A percentile compares a stretch with the other conserved stretches of the same genome.
Conservation (phyloP, 2,113 vertebrate genomes). For the Acrocephalus arundinaceus region DNA sequence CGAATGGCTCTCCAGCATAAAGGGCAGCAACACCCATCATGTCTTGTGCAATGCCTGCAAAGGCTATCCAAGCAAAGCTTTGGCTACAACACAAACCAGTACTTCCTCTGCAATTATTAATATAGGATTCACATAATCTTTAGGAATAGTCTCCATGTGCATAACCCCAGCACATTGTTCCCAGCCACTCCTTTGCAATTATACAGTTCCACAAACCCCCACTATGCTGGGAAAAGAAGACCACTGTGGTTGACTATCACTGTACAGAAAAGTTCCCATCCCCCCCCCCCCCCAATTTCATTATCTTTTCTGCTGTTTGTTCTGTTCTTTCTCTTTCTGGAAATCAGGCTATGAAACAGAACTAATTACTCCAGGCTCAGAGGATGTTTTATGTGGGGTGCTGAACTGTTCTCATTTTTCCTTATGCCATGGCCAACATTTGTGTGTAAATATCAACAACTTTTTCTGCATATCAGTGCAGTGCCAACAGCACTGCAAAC, state of each 20-base stretch:
- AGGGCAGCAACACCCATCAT: not conserved
- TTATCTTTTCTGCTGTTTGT: conserved; percentile 12
- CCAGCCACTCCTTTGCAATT: not conserved
- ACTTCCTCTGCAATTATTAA: not conserved
- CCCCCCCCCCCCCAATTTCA: not conserved
- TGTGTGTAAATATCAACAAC: not conserved
- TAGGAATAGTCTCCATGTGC: not conserved
- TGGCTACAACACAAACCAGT: not conserved
- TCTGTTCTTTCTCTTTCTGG: conserved; percentile 9
- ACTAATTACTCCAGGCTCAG: conserved; percentile 34
- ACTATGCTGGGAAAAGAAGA: not conserved
- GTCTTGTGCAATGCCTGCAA: not conserved
- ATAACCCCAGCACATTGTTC: not conserved
- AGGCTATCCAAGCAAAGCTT: not conserved
- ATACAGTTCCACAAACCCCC: not conserved
- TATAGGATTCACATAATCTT: not conserved
- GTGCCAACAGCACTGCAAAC: not conserved
- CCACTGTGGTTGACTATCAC: not conserved
- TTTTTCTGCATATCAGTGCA: not conserved
- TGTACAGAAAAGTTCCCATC: not conserved
- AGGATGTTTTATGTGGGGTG: not conserved
- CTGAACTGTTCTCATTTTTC: conserved; percentile 9
- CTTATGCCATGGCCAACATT: not conserved
- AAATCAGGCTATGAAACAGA: conserved; percentile 49
- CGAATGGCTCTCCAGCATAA: not conserved